Evolutionary conservation across 2,888 invertebrate species (phyloP).

Genomic region (Podabrus alpinus): DNA sequence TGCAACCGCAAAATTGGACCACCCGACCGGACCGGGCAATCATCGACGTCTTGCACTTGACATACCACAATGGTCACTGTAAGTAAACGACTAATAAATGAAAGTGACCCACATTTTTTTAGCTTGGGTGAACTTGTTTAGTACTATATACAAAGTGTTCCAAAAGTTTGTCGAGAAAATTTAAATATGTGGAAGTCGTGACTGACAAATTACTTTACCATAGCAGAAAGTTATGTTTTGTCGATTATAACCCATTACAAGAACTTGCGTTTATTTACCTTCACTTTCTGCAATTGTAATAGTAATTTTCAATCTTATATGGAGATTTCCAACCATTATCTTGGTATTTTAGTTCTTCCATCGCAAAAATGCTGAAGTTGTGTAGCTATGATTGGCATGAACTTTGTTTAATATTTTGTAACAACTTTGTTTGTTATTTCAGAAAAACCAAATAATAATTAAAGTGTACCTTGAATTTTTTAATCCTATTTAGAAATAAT

Average conservation of each 20-base stretch:
- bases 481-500: background rate
- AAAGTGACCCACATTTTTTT: constrained; percentile 9
- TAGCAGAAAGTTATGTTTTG: background rate
- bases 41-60: constrained; percentile 16
- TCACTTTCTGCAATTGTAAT: background rate
- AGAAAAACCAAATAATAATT: background rate
- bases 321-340: background rate
- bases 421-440: background rate
- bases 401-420: background rate
- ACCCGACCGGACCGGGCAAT: constrained; percentile 16
- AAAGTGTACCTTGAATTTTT: background rate
- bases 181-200: background rate
- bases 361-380: background rate
- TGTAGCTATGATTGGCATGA: background rate
- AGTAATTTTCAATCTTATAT: background rate
- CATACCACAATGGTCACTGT: constrained; percentile 14
- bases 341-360: background rate
- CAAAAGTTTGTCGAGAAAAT: background rate
- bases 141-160: background rate
- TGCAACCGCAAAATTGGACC: constrained; percentile 1
- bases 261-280: background rate
- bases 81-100: constrained; percentile 5
- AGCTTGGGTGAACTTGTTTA: background rate
- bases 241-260: background rate
- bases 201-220: background rate